Base-by-base conservation (phyloP, 2,888 invertebrate genomes). In the Tachina grossa region DNA sequence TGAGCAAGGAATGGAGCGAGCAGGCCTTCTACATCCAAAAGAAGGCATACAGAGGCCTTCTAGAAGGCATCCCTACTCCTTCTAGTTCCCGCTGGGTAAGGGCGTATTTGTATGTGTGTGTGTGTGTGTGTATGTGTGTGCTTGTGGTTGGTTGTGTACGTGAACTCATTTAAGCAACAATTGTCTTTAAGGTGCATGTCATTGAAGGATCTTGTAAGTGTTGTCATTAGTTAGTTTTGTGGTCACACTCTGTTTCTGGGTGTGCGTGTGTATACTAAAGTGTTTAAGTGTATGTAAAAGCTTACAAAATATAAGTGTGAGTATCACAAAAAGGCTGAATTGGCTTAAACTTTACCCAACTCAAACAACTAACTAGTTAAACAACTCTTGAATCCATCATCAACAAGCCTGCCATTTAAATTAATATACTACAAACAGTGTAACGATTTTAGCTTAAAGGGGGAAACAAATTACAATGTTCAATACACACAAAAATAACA, bases 371-470 rank as follows among this genome's bases (percentile, higher is more conserved):
- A 72, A 14, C 0, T n/a, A 68, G 16, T 41, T 11, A 53, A 45
- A 65, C 13, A 66, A 49, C 43, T 57, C 66, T 49, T 65, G 13
- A 22, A 71, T n/a, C n/a, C 1, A 47, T 31, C 65, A 57, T 41
- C 11, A 69, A 63, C 53, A 63, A 51, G 19, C 13, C 49, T 61
- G 11, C 9, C 43, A 74, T 74, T 74, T 74, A 59, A 74, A 81
- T 61, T 74, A 43, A 74, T 81, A 59, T 68, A 59, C 49, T 59
- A 19, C 14, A 14, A 13, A 71, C 78, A 78, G 61, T 78, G 68
- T 55, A 2, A n/a, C 19, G 2, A 6, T n/a, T 53, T 10, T 4
- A 47, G 47, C 47, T 47, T 13, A 31, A 31, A 1, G 31, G 6
- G 31, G 0, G 0, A 31, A 31, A 31, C 0, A 31, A 6, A 31